Conservation (phyloP, 2,797 vertebrate species). For the Lemur catta region DNA sequence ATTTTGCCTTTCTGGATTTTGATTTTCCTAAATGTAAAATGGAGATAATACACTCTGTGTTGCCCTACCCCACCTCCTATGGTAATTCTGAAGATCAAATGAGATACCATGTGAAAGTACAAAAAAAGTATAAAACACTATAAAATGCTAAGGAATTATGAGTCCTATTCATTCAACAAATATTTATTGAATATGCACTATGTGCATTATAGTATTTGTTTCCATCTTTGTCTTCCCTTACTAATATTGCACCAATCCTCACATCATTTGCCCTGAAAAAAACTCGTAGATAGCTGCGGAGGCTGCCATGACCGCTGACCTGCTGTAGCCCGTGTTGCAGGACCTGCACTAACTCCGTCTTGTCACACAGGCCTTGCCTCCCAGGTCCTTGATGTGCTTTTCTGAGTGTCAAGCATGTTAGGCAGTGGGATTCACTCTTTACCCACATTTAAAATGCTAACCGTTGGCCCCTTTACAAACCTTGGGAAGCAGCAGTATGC, state of each 20-base stretch:
- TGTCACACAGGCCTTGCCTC: not conserved
- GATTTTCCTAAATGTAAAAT: constrained; percentile 11
- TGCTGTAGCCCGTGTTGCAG: constrained; percentile 87
- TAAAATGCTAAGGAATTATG: constrained; percentile 13
- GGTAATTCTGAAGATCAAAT: not conserved
- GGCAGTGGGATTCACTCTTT: not conserved
- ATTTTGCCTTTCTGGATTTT: not conserved
- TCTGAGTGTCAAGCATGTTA: not conserved
- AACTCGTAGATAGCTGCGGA: constrained; percentile 84
- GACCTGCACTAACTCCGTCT: constrained; percentile 87
- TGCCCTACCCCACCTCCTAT: not conserved
- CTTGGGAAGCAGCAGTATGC: not conserved
- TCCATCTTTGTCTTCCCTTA: constrained; percentile 95
- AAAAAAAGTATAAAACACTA: not conserved
- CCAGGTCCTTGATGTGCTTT: not conserved
- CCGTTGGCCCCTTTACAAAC: not conserved
- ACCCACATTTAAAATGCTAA: constrained; percentile 31
- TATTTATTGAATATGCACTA: not conserved
- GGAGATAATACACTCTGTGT: not conserved
- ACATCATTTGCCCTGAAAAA: constrained; percentile 90
- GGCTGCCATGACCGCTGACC: constrained; percentile 88
- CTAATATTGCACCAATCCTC: constrained; percentile 88
- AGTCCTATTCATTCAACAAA: not conserved
- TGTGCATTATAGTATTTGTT: constrained; percentile 91
- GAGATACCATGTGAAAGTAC: not conserved